Conservation (phyloP, 2,113 vertebrate genomes). For the Cygnus buccinator region DNA sequence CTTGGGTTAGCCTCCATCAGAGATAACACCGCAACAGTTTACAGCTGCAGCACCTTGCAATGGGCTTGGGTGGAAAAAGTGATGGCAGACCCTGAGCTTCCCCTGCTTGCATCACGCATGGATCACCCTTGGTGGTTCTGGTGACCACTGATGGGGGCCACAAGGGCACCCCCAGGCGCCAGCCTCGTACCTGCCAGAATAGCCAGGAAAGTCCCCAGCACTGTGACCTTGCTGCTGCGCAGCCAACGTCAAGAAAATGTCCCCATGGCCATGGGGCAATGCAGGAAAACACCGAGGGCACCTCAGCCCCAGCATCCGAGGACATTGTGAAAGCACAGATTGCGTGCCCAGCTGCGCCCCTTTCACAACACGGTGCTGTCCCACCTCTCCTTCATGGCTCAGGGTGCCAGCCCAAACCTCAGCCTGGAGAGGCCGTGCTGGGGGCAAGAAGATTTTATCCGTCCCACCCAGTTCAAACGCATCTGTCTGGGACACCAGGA, state of each 20-base stretch:
- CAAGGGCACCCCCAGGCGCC: background rate
- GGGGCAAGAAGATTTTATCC: background rate
- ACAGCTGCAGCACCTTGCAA: background rate
- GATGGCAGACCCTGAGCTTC: background rate
- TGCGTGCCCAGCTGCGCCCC: background rate
- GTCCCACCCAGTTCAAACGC: accelerated
- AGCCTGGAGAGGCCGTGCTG: background rate
- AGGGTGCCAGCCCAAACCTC: background rate
- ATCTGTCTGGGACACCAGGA: background rate
- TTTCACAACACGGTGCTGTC: background rate
- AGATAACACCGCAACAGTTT: background rate
- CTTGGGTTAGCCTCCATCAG: background rate
- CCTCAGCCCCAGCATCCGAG: background rate
- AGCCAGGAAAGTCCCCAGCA: background rate
- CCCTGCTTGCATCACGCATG: accelerated
- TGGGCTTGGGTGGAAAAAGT: background rate
- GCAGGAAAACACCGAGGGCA: background rate
- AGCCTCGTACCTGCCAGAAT: background rate
- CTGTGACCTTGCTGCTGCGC: background rate
- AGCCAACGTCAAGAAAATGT: background rate
- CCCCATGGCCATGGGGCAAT: background rate
- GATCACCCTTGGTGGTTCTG: accelerated
- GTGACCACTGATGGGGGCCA: accelerated
- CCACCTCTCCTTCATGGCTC: background rate
- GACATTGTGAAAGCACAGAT: background rate